These are phyloP conservation scores for Campoletis sonorensis DNA, from an alignment of 1,140 invertebrate genomes.

Conservation along the genomic window DNA sequence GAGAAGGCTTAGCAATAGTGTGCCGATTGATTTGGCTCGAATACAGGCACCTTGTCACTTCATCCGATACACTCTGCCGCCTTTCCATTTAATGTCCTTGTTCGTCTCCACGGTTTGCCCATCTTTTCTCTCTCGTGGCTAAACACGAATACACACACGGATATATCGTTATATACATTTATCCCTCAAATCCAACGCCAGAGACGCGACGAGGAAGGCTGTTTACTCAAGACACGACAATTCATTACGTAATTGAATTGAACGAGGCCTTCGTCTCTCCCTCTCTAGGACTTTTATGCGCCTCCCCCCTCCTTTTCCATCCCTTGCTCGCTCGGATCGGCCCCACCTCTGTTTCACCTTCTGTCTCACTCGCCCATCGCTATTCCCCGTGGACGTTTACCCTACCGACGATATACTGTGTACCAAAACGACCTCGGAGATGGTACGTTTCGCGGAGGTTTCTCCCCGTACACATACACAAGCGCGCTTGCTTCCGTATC, in stretches of 20 bases:
- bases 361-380: slow-evolving; percentile 9
- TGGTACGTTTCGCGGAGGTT: not conserved
- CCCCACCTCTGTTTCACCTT: slow-evolving; percentile 7
- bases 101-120: slow-evolving; percentile 29
- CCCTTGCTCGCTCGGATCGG: slow-evolving; percentile 4
- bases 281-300: slow-evolving; percentile 20
- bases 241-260: slow-evolving; percentile 77
- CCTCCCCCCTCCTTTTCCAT: slow-evolving; percentile 5
- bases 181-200: slow-evolving; percentile 50
- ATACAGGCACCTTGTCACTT: slow-evolving; percentile 38
- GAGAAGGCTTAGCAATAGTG: slow-evolving; percentile 5
- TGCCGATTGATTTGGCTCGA: slow-evolving; percentile 60
- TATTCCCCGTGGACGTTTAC: slow-evolving; percentile 13
- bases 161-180: not conserved
- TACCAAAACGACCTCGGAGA: slow-evolving; percentile 12
- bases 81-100: slow-evolving; percentile 1
- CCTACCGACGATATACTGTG: slow-evolving; percentile 18
- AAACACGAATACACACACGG: not conserved
- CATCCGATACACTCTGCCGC: not conserved
- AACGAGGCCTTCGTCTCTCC: slow-evolving; percentile 66
- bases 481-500: too few species aligned
- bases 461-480: not conserved
- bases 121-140: slow-evolving; percentile 5
- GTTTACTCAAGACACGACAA: slow-evolving; percentile 77
- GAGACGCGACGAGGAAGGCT: slow-evolving; percentile 72